These are phyloP conservation scores for Epinotia demarniana DNA, from an alignment of 2,888 invertebrate genomes.

Conservation along the genomic window DNA sequence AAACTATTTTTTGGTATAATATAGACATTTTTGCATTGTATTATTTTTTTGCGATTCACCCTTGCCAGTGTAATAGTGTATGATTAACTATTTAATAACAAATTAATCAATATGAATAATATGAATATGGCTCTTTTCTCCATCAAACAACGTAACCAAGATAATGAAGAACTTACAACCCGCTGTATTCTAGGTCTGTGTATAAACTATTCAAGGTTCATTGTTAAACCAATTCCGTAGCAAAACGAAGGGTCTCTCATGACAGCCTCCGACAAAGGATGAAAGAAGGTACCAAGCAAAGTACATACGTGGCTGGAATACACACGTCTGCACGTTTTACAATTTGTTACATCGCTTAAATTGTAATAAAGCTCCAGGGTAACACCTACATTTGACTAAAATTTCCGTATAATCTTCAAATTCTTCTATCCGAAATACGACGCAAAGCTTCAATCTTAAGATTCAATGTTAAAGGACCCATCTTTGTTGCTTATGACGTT, in stretches of 20 bases:
- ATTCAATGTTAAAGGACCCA: constrained; percentile 32
- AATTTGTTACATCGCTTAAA: constrained; percentile 82
- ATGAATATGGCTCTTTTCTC: too few relatives aligned
- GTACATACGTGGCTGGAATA: constrained; percentile 76
- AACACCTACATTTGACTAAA: constrained; percentile 66
- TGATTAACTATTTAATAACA: too few relatives aligned
- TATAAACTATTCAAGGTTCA: constrained; percentile 38
- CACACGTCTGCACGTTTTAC: constrained; percentile 75
- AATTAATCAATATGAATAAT: too few relatives aligned
- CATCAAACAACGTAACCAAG: background rate
- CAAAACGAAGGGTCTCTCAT: constrained; percentile 35
- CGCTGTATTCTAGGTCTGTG: constrained; percentile 2
- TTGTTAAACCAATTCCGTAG: constrained; percentile 36
- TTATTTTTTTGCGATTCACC: too few relatives aligned
- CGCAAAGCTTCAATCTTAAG: constrained; percentile 36
- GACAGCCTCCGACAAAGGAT: constrained; percentile 54
- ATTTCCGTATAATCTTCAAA: constrained; percentile 52
- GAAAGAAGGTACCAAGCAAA: constrained; percentile 74
- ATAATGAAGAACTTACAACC: background rate
- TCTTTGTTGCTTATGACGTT: constrained; percentile 51
- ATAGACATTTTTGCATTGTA: too few relatives aligned
- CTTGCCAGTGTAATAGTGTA: too few relatives aligned
- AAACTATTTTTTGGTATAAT: too few relatives aligned
- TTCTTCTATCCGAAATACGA: constrained; percentile 47
- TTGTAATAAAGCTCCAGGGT: constrained; percentile 80